Evolutionary conservation across 2,797 vertebrate genomes (phyloP).

Genomic region (Pantherophis alleghaniensis): DNA sequence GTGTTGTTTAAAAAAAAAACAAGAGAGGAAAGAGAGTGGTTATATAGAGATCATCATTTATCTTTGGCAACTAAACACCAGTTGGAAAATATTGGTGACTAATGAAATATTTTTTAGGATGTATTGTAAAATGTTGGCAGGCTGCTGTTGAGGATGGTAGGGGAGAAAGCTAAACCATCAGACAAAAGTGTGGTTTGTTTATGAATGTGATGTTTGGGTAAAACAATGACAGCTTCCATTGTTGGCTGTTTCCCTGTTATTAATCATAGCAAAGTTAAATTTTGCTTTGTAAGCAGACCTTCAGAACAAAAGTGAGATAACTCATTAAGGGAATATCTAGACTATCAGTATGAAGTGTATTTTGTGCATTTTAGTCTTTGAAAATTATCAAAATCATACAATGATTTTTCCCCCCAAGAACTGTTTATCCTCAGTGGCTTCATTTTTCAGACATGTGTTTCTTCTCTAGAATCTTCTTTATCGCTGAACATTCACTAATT

Average conservation of each 20-base stretch:
- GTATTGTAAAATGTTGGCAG: conserved; percentile 44
- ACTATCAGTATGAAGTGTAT: background rate
- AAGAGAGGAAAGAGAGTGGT: conserved; percentile 25
- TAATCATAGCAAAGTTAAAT: background rate
- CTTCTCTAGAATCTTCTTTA: background rate
- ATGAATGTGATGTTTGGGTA: background rate
- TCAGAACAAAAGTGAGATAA: background rate
- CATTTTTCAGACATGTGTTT: background rate
- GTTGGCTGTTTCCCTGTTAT: background rate
- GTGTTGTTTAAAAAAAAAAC: background rate
- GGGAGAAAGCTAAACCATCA: conserved; percentile 19
- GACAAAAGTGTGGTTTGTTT: background rate
- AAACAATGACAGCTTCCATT: background rate
- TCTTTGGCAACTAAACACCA: conserved; percentile 40
- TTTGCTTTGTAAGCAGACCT: conserved; percentile 19
- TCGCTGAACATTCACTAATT: background rate
- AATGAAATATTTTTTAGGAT: conserved; percentile 29
- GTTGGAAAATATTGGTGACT: conserved; percentile 41
- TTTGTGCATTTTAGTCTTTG: background rate
- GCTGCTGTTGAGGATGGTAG: conserved; percentile 8
- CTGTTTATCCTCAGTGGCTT: background rate
- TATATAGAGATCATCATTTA: conserved; percentile 45
- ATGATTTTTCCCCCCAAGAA: background rate
- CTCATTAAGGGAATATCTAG: background rate
- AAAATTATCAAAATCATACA: background rate